Conservation (phyloP, 2,113 vertebrate genomes). For the Camelus bactrianus region DNA sequence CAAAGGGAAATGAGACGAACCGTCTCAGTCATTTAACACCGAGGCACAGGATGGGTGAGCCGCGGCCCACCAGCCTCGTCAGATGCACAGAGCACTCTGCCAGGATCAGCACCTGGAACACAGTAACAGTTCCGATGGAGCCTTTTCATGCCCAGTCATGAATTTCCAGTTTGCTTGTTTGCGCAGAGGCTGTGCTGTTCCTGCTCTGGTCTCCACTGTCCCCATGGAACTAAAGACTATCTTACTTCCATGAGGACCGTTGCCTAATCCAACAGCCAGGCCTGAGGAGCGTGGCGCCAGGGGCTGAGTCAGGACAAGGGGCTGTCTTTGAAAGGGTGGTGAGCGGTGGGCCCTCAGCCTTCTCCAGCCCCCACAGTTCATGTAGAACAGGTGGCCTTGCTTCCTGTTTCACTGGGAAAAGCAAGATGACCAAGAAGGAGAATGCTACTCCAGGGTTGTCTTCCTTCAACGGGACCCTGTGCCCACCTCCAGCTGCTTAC, state of each 20-base stretch:
- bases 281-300: background rate
- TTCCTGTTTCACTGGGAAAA: background rate
- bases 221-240: slow-evolving; percentile 88
- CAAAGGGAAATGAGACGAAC: slow-evolving; percentile 85
- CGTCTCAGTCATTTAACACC: slow-evolving; percentile 90
- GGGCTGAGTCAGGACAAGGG: background rate
- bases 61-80: slow-evolving; percentile 94
- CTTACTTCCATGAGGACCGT: rapidly evolving
- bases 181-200: background rate
- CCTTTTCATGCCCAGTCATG: slow-evolving; percentile 86
- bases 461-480: background rate
- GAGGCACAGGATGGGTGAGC: slow-evolving; percentile 92
- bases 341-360: background rate
- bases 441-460: background rate
- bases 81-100: slow-evolving; percentile 86
- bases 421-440: background rate
- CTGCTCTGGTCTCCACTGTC: background rate
- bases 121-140: slow-evolving; percentile 85
- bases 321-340: background rate
- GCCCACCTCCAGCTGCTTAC: background rate
- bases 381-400: background rate
- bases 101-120: slow-evolving; percentile 82
- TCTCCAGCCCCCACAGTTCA: rapidly evolving
- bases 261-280: background rate
- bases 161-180: slow-evolving; percentile 92